These are phyloP conservation scores for Arctocebus calabarensis DNA, from an alignment of 2,797 vertebrate genomes.

Conservation along the genomic window DNA sequence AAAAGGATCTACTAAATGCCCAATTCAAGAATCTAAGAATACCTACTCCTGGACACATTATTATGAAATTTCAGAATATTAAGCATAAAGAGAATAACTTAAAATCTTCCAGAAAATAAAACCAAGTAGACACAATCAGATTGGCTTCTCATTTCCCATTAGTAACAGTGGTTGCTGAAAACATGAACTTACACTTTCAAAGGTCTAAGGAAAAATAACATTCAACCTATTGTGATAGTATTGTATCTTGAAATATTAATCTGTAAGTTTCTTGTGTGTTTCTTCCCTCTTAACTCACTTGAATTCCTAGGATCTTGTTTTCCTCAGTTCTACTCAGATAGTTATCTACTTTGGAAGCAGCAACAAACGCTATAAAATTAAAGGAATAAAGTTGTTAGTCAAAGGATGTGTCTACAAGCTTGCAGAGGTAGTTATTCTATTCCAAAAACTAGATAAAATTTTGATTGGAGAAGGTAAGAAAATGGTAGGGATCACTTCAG, in stretches of 20 bases:
- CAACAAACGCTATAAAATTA: slow-evolving; percentile 58
- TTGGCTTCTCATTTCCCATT: background rate
- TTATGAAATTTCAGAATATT: slow-evolving; percentile 42
- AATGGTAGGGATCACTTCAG: slow-evolving; percentile 14
- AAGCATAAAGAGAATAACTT: background rate
- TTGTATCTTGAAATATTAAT: slow-evolving; percentile 8
- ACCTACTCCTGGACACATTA: background rate
- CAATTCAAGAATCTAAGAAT: slow-evolving; percentile 23
- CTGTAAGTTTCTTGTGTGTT: background rate
- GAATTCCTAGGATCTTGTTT: background rate
- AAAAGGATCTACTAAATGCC: background rate
- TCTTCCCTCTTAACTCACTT: slow-evolving; percentile 39
- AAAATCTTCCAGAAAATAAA: slow-evolving; percentile 49
- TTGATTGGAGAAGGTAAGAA: background rate
- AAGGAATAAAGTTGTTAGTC: slow-evolving; percentile 43
- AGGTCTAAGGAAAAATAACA: slow-evolving; percentile 2
- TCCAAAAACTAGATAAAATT: background rate
- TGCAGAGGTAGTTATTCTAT: slow-evolving; percentile 10
- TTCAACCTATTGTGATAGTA: background rate
- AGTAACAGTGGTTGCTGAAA: background rate
- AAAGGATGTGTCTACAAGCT: background rate
- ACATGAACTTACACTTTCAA: background rate
- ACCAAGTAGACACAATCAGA: background rate
- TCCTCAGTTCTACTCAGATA: slow-evolving; percentile 36
- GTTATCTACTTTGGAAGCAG: slow-evolving; percentile 56